phyloP scores from a whole-genome alignment of 2,888 invertebrate genomes.

The Drosophila anomelani region DNA sequence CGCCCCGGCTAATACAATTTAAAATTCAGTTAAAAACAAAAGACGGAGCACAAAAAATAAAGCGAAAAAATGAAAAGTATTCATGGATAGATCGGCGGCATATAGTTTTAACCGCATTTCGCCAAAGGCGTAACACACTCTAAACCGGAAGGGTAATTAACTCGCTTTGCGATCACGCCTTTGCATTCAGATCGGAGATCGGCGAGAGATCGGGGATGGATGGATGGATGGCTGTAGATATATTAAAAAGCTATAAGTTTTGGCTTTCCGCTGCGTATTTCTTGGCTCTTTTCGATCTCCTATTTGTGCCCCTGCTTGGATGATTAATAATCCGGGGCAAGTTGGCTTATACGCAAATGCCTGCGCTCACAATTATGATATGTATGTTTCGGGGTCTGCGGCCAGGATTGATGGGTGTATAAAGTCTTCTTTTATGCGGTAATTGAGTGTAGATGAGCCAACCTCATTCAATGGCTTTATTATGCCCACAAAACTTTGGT shows the following conservation, averaged over 20 bases:
- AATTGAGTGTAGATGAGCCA: slow-evolving; percentile 66
- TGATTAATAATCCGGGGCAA: slow-evolving; percentile 68
- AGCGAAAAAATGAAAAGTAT: slow-evolving; percentile 56
- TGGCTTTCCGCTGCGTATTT: slow-evolving; percentile 49
- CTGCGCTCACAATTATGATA: slow-evolving; percentile 54
- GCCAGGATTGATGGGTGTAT: slow-evolving; percentile 77
- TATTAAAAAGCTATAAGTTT: slow-evolving; percentile 79
- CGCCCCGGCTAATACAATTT: slow-evolving; percentile 71
- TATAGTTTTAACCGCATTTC: slow-evolving; percentile 79
- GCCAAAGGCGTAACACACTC: slow-evolving; percentile 81
- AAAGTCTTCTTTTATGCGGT: slow-evolving; percentile 78
- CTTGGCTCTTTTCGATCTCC: slow-evolving; percentile 18
- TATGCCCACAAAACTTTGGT: slow-evolving; percentile 57
- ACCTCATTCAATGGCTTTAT: slow-evolving; percentile 68
- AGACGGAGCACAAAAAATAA: slow-evolving; percentile 26
- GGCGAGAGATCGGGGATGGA: slow-evolving; percentile 27
- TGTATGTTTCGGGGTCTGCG: slow-evolving; percentile 53
- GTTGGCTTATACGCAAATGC: slow-evolving; percentile 66
- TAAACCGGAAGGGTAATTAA: slow-evolving; percentile 84
- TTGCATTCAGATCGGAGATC: slow-evolving; percentile 69
- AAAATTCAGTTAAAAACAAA: slow-evolving; percentile 73
- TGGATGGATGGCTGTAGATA: slow-evolving; percentile 48
- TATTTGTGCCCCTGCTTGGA: slow-evolving; percentile 51
- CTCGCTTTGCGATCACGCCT: slow-evolving; percentile 83
- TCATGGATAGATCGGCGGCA: slow-evolving; percentile 46